Conservation (phyloP, 2,888 invertebrate genomes). For the Platycheirus rosarum region DNA sequence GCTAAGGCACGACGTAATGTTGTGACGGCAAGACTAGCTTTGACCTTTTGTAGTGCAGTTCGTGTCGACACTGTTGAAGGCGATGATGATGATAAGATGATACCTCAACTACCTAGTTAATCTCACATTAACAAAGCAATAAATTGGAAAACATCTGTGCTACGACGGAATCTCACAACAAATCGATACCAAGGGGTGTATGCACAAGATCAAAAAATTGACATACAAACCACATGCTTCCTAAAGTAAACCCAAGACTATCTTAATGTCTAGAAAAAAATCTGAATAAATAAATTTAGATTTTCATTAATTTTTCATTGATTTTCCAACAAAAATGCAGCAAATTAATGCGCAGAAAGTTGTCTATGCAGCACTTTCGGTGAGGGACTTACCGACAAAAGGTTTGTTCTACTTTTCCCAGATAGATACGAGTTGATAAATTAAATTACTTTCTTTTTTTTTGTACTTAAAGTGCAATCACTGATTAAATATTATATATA, state of each 20-base stretch:
- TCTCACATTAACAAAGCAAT: no score
- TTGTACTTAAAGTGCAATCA: conserved; percentile 8
- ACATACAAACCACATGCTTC: neutral
- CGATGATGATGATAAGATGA: neutral
- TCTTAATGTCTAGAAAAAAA: no score
- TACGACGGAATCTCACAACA: neutral
- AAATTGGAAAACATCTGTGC: no score
- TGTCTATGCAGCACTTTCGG: neutral
- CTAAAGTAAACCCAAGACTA: no score
- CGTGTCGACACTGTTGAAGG: neutral
- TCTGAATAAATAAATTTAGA: neutral
- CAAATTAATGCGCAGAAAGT: conserved; percentile 55
- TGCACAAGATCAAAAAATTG: conserved; percentile 2
- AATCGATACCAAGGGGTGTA: conserved; percentile 38
- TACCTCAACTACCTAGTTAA: no score
- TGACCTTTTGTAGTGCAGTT: neutral
- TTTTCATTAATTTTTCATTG: conserved; percentile 9
- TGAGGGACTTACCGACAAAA: conserved; percentile 43
- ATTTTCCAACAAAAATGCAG: conserved; percentile 42
- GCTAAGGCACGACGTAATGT: neutral
- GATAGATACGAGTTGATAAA: conserved; percentile 12
- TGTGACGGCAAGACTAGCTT: neutral
- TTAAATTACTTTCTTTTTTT: conserved; percentile 38
- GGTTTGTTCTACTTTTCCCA: conserved; percentile 1
- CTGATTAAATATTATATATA: conserved; percentile 28